These are phyloP conservation scores for Paralichthys olivaceus DNA, from an alignment of 2,113 vertebrate species.

Conservation along the genomic window DNA sequence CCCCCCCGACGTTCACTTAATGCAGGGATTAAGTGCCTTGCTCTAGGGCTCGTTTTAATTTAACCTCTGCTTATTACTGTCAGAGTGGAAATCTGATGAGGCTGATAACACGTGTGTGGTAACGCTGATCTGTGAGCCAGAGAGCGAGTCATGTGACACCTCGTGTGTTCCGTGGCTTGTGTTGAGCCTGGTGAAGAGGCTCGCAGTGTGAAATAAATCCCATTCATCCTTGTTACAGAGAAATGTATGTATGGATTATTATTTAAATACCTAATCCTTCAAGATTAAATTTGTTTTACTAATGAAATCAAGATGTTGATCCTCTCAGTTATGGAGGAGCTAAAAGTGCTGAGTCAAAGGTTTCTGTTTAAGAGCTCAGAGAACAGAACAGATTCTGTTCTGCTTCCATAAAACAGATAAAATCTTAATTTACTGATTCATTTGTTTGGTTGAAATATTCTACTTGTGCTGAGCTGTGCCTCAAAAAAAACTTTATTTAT, in stretches of 20 bases:
- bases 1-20: no score
- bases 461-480: no score
- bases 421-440: no score
- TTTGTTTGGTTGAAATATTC: no score
- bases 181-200: not conserved
- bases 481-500: no score
- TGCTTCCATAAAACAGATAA: no score
- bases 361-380: no score
- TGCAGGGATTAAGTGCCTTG: not conserved
- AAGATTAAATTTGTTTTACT: not conserved
- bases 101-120: slow-evolving; percentile 9
- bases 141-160: slow-evolving; percentile 32
- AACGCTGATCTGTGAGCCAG: slow-evolving; percentile 26
- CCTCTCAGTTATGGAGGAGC: not conserved
- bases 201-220: not conserved
- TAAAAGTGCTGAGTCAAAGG: not conserved
- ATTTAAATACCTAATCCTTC: not conserved
- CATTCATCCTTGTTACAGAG: not conserved
- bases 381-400: no score
- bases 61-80: slow-evolving; percentile 43
- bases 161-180: not conserved
- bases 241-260: not conserved
- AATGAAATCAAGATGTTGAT: not conserved
- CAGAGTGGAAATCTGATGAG: slow-evolving; percentile 34
- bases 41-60: slow-evolving; percentile 6